These are phyloP conservation scores for Pseudomyrmex cubaensis DNA, from an alignment of 1,140 invertebrate genomes.

Conservation along the genomic window DNA sequence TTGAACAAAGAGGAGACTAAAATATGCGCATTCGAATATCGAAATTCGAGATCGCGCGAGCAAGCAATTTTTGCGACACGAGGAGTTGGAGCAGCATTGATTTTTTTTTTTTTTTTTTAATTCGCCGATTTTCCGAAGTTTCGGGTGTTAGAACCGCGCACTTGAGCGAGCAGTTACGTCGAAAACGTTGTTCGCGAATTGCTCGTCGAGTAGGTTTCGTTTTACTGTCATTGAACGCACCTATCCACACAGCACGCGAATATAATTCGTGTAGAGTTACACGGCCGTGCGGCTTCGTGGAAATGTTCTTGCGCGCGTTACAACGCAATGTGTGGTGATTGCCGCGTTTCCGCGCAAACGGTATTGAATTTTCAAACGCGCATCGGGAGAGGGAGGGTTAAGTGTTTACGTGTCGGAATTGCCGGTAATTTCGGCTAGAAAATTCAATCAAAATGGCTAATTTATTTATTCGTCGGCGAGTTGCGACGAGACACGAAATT, in stretches of 20 bases:
- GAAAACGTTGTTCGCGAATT: slow-evolving; percentile 60
- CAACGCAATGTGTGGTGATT: slow-evolving; percentile 62
- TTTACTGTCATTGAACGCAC: slow-evolving; percentile 59
- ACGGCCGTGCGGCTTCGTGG: slow-evolving; percentile 65
- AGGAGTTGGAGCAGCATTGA: slow-evolving; percentile 11
- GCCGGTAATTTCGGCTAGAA: slow-evolving; percentile 41
- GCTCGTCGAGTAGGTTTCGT: slow-evolving; percentile 66
- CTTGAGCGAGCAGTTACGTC: slow-evolving; percentile 57
- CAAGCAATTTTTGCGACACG: neutral
- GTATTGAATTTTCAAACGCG: slow-evolving; percentile 57
- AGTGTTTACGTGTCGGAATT: slow-evolving; percentile 34
- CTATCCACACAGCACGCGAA: slow-evolving; percentile 42
- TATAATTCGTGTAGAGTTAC: slow-evolving; percentile 72
- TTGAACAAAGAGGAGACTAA: slow-evolving; percentile 22
- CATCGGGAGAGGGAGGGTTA: neutral
- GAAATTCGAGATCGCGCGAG: slow-evolving; percentile 39
- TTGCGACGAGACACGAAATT: neutral
- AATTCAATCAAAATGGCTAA: slow-evolving; percentile 53
- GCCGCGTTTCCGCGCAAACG: slow-evolving; percentile 45
- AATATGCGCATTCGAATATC: slow-evolving; percentile 40
- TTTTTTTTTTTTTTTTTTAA: neutral
- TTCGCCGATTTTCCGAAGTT: slow-evolving; percentile 21
- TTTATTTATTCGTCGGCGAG: slow-evolving; percentile 32
- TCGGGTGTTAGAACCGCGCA: neutral
- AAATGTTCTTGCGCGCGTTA: slow-evolving; percentile 58